Evolutionary conservation across 1,140 invertebrate genomes (phyloP).

Genomic region (Argopecten irradians): DNA sequence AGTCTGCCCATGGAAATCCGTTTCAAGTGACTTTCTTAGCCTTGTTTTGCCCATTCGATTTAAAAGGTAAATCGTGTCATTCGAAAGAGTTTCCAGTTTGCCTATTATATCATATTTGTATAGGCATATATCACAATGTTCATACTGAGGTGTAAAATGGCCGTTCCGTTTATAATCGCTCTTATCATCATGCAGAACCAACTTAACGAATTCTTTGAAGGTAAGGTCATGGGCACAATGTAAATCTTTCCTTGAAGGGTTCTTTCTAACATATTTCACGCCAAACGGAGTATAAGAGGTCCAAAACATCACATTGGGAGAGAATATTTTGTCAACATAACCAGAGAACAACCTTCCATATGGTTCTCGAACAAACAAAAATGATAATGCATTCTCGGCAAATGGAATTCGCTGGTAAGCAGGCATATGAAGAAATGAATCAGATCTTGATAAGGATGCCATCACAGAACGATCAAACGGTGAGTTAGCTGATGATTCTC

Average conservation of each 20-base stretch:
- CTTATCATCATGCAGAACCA: constrained; percentile 41
- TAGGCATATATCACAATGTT: constrained; percentile 53
- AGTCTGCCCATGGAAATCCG: constrained; percentile 39
- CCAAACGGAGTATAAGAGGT: neutral
- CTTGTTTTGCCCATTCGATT: constrained; percentile 32
- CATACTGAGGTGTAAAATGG: constrained; percentile 56
- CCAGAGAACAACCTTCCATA: constrained; percentile 51
- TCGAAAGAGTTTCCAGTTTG: constrained; percentile 54
- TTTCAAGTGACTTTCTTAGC: constrained; percentile 28
- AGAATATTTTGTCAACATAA: constrained; percentile 55
- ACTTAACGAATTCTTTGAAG: constrained; percentile 59
- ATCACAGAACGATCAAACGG: constrained; percentile 30
- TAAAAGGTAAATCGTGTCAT: constrained; percentile 46
- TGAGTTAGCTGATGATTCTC: constrained; percentile 20
- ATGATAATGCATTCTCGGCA: constrained; percentile 29
- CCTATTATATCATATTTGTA: constrained; percentile 57
- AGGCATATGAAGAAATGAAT: constrained; percentile 3
- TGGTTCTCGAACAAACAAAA: constrained; percentile 56
- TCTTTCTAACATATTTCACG: neutral
- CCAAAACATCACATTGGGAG: constrained; percentile 49
- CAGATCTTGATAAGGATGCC: constrained; percentile 20
- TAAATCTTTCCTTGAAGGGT: constrained; percentile 7
- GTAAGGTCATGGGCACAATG: constrained; percentile 53
- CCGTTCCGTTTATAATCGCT: constrained; percentile 28
- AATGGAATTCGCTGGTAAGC: constrained; percentile 13